These are phyloP conservation scores for Stichodactyla helianthus DNA, from an alignment of 64 coral and sea anemone species.

Conservation along the genomic window DNA sequence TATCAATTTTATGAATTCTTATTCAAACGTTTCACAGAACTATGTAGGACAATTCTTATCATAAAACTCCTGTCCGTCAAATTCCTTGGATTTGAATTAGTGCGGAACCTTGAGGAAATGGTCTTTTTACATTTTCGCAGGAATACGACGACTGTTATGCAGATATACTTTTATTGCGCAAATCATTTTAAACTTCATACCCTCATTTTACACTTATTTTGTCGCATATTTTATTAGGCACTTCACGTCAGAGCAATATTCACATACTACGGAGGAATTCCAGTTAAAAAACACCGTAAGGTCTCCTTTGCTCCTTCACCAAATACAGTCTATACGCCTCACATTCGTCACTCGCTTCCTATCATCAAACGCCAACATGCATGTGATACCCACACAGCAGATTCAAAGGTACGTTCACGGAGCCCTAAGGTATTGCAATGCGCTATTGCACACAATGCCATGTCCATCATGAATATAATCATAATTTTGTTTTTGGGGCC, in stretches of 20 bases:
- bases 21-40: too few species aligned
- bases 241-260: slow-evolving; percentile 5
- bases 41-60: too few species aligned
- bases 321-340: slow-evolving; percentile 13
- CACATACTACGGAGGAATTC: slow-evolving; percentile 17
- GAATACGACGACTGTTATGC: not conserved
- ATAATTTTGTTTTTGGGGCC: too few species aligned
- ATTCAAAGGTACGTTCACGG: not conserved
- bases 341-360: slow-evolving; percentile 18
- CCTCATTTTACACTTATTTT: not conserved
- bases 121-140: too few species aligned
- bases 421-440: not conserved
- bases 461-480: too few species aligned
- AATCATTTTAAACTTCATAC: not conserved
- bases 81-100: too few species aligned
- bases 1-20: too few species aligned
- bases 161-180: not conserved
- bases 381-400: not conserved
- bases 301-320: slow-evolving; percentile 11
- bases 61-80: too few species aligned
- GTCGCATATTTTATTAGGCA: not conserved
- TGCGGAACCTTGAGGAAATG: too few species aligned
- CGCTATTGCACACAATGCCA: too few species aligned
- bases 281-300: slow-evolving; percentile 21
- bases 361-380: slow-evolving; percentile 4